Percentiles rank a stretch among this genome's conserved stretches.
These are phyloP conservation scores for Auanema sp. DNA, from an alignment of 2,888 invertebrate genomes.

Conservation along the genomic window DNA sequence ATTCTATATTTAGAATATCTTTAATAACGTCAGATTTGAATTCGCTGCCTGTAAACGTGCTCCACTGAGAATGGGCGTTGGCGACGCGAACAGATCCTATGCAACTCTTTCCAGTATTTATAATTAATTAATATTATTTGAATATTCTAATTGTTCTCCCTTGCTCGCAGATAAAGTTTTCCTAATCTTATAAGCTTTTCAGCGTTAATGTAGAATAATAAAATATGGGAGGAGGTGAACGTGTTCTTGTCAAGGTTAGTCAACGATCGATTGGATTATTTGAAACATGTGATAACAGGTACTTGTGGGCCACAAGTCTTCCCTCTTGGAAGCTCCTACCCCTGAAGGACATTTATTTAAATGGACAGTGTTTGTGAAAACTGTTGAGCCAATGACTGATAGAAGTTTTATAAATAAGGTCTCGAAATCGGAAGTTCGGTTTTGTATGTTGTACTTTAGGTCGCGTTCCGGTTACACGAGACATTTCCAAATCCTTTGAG, in stretches of 20 bases:
- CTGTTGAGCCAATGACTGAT: slow-evolving; percentile 6
- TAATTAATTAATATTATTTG: too few species aligned
- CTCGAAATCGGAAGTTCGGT: neutral
- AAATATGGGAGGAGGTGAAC: slow-evolving; percentile 5
- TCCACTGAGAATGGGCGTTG: too few species aligned
- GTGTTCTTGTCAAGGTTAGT: slow-evolving; percentile 15
- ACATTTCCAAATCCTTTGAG: slow-evolving; percentile 12
- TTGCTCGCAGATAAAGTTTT: too few species aligned
- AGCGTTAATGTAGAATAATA: too few species aligned
- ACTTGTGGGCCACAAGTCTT: slow-evolving; percentile 10
- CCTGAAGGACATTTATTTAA: slow-evolving; percentile 8
- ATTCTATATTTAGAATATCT: too few species aligned
- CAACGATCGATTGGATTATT: neutral
- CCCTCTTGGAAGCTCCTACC: slow-evolving; percentile 3
- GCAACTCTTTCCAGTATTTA: too few species aligned
- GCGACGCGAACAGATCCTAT: too few species aligned
- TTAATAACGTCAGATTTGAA: too few species aligned
- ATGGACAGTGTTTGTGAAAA: slow-evolving; percentile 19
- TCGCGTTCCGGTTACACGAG: slow-evolving; percentile 17
- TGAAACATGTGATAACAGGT: neutral
- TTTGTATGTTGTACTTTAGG: slow-evolving; percentile 10
- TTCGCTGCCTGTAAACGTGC: too few species aligned
- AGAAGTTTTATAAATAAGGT: slow-evolving; percentile 18
- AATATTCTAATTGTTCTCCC: too few species aligned
- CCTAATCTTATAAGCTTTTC: too few species aligned